Percentiles rank a stretch among this genome's conserved stretches.
Evolutionary conservation across 2,797 vertebrate genomes (phyloP).

Genomic region (Enteromius unitaeniatus): DNA sequence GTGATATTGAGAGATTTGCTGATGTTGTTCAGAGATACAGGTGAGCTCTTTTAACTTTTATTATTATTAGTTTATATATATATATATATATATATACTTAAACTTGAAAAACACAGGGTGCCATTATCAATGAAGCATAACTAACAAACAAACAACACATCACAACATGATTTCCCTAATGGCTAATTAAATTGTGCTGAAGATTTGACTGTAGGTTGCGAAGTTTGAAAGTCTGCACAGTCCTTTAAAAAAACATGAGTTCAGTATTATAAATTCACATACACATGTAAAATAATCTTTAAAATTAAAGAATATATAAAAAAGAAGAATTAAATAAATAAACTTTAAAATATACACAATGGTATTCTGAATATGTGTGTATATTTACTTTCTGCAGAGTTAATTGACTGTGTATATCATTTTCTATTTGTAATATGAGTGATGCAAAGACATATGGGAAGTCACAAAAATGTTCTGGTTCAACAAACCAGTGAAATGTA

Average conservation of each 20-base stretch:
- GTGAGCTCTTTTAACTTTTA: constrained; percentile 61
- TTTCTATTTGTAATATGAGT: neutral
- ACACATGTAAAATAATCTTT: neutral
- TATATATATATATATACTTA: neutral
- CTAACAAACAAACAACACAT: constrained; percentile 21
- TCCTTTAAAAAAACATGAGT: neutral
- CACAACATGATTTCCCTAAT: constrained; percentile 21
- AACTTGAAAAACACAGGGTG: neutral
- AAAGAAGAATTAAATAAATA: too few species aligned
- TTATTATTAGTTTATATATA: too few species aligned
- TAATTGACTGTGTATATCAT: neutral
- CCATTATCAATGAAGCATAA: constrained; percentile 7
- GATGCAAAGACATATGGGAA: neutral
- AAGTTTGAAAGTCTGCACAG: neutral
- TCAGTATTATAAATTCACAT: neutral
- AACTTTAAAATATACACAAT: neutral
- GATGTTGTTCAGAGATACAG: constrained; percentile 68
- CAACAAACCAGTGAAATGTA: neutral
- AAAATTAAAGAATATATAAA: too few species aligned
- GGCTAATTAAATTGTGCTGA: constrained; percentile 1
- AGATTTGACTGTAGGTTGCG: constrained; percentile 4
- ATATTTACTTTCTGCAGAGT: neutral
- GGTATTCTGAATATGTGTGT: neutral
- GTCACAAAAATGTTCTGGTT: neutral
- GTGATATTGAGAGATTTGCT: constrained; percentile 2